Evolutionary conservation across 2,888 invertebrate species (phyloP).

Genomic region (Liposcelis brunnea): DNA sequence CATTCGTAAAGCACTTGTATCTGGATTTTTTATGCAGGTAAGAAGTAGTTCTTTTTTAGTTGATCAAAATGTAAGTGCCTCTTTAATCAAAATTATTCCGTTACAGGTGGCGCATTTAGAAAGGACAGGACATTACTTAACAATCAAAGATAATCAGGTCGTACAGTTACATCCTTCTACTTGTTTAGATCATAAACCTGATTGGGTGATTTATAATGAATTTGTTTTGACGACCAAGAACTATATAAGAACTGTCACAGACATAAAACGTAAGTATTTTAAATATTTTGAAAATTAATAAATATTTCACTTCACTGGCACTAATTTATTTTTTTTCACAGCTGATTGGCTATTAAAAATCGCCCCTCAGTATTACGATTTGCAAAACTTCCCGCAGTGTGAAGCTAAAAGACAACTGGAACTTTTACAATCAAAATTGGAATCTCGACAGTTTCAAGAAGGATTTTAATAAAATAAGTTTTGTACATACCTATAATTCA

Average conservation of each 20-base stretch:
- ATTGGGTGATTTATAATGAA: constrained; percentile 99
- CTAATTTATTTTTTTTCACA: constrained; percentile 24
- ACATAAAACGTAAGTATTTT: constrained; percentile 79
- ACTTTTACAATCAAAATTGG: constrained; percentile 67
- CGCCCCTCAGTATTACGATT: constrained; percentile 96
- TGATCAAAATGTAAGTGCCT: constrained; percentile 8
- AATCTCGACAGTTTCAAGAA: constrained; percentile 75
- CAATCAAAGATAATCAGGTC: constrained; percentile 97
- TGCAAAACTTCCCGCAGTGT: constrained; percentile 94
- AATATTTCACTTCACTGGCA: constrained; percentile 1
- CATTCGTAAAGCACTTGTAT: constrained; percentile 93
- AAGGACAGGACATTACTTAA: constrained; percentile 92
- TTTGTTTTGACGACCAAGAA: constrained; percentile 99
- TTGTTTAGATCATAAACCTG: constrained; percentile 97
- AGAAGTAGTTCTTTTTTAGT: too few relatives aligned
- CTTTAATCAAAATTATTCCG: constrained; percentile 4
- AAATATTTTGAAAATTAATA: constrained; percentile 8
- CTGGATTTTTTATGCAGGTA: constrained; percentile 99
- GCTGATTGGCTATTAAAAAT: constrained; percentile 89
- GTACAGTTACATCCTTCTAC: constrained; percentile 98
- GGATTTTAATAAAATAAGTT: constrained; percentile 47
- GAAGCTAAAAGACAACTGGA: constrained; percentile 90
- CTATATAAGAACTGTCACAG: constrained; percentile 96
- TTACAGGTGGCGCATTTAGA: constrained; percentile 86
- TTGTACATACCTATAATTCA: too few relatives aligned